phyloP scores from a whole-genome alignment of 1,140 invertebrate genomes.

The Amphibalanus amphitrite region DNA sequence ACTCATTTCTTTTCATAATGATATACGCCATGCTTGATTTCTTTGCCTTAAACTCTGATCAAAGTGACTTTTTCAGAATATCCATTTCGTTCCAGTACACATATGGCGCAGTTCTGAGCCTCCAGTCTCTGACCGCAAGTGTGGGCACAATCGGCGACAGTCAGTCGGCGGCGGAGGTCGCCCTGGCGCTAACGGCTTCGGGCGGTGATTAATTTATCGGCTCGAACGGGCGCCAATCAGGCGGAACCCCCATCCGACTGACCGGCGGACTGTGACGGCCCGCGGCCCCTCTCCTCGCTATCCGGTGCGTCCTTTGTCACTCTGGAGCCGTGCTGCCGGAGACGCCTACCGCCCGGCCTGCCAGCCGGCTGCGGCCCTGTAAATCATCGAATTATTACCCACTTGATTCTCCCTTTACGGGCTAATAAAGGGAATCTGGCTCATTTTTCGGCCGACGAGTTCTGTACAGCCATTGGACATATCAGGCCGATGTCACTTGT shows the following conservation, averaged over 20 bases:
- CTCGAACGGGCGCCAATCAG: neutral
- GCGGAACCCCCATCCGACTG: too few relatives aligned
- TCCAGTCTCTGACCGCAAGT: neutral
- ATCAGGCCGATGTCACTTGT: neutral
- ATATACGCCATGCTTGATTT: too few relatives aligned
- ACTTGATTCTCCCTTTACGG: neutral
- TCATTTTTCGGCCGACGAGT: neutral
- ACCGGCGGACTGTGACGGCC: too few relatives aligned
- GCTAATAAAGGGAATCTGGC: neutral
- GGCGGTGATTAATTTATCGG: neutral
- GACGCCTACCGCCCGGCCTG: too few relatives aligned
- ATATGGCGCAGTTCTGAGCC: too few relatives aligned
- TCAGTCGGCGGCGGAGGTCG: too few relatives aligned
- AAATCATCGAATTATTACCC: neutral
- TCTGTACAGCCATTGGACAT: neutral
- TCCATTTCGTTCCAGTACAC: too few relatives aligned
- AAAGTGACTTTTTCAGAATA: too few relatives aligned
- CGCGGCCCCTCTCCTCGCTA: too few relatives aligned
- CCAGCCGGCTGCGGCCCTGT: neutral
- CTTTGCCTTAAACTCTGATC: too few relatives aligned
- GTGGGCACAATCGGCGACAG: neutral
- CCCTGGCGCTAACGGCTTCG: neutral
- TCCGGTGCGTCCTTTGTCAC: neutral
- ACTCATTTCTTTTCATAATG: too few relatives aligned
- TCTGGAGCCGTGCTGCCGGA: neutral